phyloP scores from a whole-genome alignment of 2,888 invertebrate genomes.

The Clanis bilineata region DNA sequence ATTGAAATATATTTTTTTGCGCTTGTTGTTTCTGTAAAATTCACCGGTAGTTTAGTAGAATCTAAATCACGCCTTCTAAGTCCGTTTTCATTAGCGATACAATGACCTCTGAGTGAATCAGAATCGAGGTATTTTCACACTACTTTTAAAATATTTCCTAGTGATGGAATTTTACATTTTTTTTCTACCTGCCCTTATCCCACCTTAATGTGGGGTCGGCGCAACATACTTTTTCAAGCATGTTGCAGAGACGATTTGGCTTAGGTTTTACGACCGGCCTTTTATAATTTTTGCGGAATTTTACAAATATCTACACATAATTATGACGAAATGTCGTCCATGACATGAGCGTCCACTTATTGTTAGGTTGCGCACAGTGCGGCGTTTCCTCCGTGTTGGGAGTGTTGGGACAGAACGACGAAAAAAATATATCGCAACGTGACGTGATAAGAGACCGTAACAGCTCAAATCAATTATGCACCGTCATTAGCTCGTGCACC shows the following conservation, averaged over 20 bases:
- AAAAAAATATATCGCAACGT: slow-evolving; percentile 30
- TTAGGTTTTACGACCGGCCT: too few relatives aligned
- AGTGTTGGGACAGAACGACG: slow-evolving; percentile 33
- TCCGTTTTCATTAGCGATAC: too few relatives aligned
- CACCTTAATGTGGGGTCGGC: too few relatives aligned
- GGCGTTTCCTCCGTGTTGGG: slow-evolving; percentile 29
- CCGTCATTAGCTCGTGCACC: slow-evolving; percentile 39
- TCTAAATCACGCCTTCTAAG: too few relatives aligned
- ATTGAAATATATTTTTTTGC: too few relatives aligned
- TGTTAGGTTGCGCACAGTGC: slow-evolving; percentile 29
- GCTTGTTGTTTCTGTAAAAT: too few relatives aligned
- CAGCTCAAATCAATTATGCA: slow-evolving; percentile 38
- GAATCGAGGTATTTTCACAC: background rate
- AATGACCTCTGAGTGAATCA: too few relatives aligned
- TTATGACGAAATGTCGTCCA: slow-evolving; percentile 27
- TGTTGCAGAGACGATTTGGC: too few relatives aligned
- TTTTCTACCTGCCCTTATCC: too few relatives aligned
- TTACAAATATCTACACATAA: background rate
- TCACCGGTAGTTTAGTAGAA: too few relatives aligned
- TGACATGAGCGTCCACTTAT: slow-evolving; percentile 21
- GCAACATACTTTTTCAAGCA: too few relatives aligned
- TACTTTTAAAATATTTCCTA: background rate
- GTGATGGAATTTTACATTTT: background rate
- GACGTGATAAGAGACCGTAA: slow-evolving; percentile 25
- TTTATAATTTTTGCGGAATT: too few relatives aligned